Evolutionary conservation across 2,113 vertebrate species (phyloP).

Genomic region (Piliocolobus tephrosceles): DNA sequence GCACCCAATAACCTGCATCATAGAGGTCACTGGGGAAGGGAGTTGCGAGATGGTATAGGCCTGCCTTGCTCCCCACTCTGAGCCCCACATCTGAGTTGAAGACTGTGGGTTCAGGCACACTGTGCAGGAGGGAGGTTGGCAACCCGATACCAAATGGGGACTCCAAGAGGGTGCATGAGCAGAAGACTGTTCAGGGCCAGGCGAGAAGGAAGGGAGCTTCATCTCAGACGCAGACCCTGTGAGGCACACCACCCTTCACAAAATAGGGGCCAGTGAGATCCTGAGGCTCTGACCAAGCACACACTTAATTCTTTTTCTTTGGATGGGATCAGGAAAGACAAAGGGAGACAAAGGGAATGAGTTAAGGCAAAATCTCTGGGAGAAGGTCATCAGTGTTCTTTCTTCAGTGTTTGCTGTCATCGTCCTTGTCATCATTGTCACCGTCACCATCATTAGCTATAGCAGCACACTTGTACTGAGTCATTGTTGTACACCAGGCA

Average conservation of each 20-base stretch:
- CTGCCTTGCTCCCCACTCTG: neutral
- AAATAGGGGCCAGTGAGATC: neutral
- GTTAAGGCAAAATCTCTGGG: neutral
- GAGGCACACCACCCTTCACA: neutral
- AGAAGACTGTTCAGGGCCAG: neutral
- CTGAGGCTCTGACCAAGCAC: neutral
- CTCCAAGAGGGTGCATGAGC: neutral
- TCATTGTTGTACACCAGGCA: neutral
- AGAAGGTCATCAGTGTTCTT: neutral
- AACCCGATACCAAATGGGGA: neutral
- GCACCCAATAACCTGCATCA: neutral
- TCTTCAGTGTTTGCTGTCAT: neutral
- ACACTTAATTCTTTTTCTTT: neutral
- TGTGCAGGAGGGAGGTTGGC: neutral
- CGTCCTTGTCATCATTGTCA: neutral
- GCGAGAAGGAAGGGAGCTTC: neutral
- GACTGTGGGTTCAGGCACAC: neutral
- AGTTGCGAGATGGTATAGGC: neutral
- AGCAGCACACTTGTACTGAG: neutral
- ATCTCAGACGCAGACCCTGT: neutral
- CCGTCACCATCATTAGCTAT: neutral
- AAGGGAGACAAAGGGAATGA: neutral
- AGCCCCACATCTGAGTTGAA: neutral
- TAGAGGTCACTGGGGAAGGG: neutral
- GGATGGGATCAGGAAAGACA: no score